These are phyloP conservation scores for Papilio helenus DNA, from an alignment of 1,140 invertebrate species.

Conservation along the genomic window DNA sequence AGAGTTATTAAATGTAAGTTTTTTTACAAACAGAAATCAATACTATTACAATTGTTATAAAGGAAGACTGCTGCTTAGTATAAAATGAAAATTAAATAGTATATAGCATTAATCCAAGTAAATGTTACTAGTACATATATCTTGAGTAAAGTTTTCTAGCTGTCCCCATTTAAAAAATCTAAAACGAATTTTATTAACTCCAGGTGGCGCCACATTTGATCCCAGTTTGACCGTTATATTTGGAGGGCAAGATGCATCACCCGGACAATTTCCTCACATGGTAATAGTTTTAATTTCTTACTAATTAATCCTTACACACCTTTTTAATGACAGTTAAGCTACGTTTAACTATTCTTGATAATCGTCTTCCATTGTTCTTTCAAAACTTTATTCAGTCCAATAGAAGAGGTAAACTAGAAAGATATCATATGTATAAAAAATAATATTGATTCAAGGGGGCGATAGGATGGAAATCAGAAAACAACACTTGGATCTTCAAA, in stretches of 20 bases:
- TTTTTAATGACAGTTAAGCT: background rate
- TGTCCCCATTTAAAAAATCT: too few species aligned
- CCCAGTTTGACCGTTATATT: constrained; percentile 23
- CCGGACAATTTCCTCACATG: constrained; percentile 44
- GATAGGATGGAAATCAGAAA: constrained; percentile 43
- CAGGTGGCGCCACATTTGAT: constrained; percentile 11
- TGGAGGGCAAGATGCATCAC: constrained; percentile 20
- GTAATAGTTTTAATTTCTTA: constrained; percentile 32
- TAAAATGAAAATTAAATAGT: too few species aligned
- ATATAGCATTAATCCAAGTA: too few species aligned
- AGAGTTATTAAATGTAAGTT: constrained; percentile 42
- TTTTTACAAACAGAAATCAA: background rate
- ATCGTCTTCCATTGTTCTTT: too few species aligned
- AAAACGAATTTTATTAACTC: background rate
- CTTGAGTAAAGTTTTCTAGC: too few species aligned
- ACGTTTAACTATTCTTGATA: too few species aligned
- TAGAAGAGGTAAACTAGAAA: too few species aligned
- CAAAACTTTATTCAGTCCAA: too few species aligned
- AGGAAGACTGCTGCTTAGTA: too few species aligned
- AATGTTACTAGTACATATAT: too few species aligned
- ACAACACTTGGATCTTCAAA: constrained; percentile 48
- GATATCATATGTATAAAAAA: background rate
- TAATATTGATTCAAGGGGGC: constrained; percentile 36
- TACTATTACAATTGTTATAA: background rate
- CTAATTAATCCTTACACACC: background rate